These are phyloP conservation scores for Gonioctena quinquepunctata DNA, from an alignment of 1,140 invertebrate species.

Conservation along the genomic window DNA sequence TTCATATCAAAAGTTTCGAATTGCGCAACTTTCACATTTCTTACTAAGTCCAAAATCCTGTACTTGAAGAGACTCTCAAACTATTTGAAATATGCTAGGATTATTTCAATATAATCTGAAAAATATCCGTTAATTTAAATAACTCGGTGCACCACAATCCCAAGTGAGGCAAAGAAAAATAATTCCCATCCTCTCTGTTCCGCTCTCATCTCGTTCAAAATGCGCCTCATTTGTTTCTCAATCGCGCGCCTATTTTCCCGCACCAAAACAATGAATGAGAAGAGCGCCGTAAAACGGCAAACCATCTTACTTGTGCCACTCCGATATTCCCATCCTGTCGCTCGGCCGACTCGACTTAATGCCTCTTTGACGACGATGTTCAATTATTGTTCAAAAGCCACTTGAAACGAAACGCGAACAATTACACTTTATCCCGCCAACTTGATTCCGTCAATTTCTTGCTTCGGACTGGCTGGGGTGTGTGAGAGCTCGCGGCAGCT, in stretches of 20 bases:
- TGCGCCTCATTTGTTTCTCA: background rate
- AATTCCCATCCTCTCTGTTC: too few relatives aligned
- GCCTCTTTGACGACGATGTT: background rate
- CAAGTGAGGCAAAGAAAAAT: too few relatives aligned
- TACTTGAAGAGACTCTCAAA: too few relatives aligned
- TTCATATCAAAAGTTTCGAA: too few relatives aligned
- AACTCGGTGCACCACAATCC: too few relatives aligned
- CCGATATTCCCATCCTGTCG: background rate
- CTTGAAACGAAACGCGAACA: conserved; percentile 8
- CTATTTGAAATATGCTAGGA: too few relatives aligned
- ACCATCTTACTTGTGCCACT: conserved; percentile 1
- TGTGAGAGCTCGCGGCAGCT: conserved; percentile 12
- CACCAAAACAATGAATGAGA: conserved; percentile 10
- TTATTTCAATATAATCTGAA: too few relatives aligned
- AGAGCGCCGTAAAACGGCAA: background rate
- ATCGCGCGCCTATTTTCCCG: background rate
- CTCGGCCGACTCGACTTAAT: background rate
- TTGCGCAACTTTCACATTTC: too few relatives aligned
- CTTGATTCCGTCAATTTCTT: conserved; percentile 4
- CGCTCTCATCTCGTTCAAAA: too few relatives aligned
- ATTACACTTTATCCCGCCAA: conserved; percentile 10
- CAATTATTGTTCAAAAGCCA: conserved; percentile 1
- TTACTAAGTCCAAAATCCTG: too few relatives aligned
- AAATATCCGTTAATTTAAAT: too few relatives aligned
- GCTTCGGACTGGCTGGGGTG: conserved; percentile 14